Base-by-base conservation (phyloP, 2,888 invertebrate genomes). In the Brenthis daphne region DNA sequence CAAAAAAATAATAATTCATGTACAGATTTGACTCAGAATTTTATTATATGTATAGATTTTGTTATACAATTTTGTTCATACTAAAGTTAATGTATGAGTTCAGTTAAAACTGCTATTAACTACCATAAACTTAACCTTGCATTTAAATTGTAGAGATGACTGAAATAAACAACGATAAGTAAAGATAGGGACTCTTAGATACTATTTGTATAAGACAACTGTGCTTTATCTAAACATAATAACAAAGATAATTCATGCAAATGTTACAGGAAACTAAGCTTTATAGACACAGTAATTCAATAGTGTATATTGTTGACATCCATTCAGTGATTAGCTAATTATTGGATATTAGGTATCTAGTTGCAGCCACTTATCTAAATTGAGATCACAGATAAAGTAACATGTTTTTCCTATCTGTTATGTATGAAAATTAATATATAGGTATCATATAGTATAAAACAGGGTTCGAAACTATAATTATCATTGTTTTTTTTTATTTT, bases 211-310 rank as follows among this genome's bases (percentile, higher is more conserved):
- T 54, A 6, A 63, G 51, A 55, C 29, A 64, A 50, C 66, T 37
- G 58, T 58, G 16, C 8, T 43, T 2, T 37, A 47, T 8, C 65
- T 65, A 16, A 43, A 37, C 65, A 13, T 13, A 65, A 66, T 57
- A 29, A 54, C 54, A 33, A 48, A 58, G 67, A 67, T 63, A 65
- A 24, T 24, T 68, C 11, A 14, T 33, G 48, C 16, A 47, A n/a
- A 12, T 64, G 33, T 68, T 61, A 61, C 65, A 65, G 65, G 65
- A 68, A 71, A 65, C 48, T 63, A 12, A 58, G 57, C 37, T 47
- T 37, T 57, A 60, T 64, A 57, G 60, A 37, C 47, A 37, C 57
- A 37, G 53, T 57, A 53, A 20, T 29, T 53, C 14, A 50, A 43
- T 55, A 48, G 33, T 20, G 48, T 16, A 53, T 16, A 51, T 60